These are phyloP conservation scores for Kuschelorhynchus macadamiae DNA, from an alignment of 2,888 invertebrate species.

Conservation along the genomic window DNA sequence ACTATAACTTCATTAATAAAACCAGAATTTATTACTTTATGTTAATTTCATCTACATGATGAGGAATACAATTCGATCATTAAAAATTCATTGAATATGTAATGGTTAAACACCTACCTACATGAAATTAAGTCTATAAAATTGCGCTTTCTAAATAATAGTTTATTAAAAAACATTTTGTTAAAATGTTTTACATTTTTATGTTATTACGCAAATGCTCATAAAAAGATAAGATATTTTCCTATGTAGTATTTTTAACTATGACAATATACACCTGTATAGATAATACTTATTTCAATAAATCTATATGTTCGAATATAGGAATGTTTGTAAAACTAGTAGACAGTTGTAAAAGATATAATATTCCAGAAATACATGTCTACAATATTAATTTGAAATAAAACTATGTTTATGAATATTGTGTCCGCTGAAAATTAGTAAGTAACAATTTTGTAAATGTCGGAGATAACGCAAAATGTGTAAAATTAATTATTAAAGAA, in stretches of 20 bases:
- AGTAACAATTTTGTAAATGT: too few relatives aligned
- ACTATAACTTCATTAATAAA: conserved; percentile 14
- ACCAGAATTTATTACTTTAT: conserved; percentile 4
- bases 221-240: conserved; percentile 17
- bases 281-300: background rate
- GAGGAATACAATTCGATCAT: background rate
- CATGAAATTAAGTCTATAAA: conserved; percentile 4
- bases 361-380: too few relatives aligned
- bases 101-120: conserved; percentile 14
- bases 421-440: too few relatives aligned
- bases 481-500: too few relatives aligned
- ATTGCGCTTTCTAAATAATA: conserved; percentile 8
- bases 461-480: too few relatives aligned
- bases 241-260: conserved; percentile 12
- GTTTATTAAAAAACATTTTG: conserved; percentile 23
- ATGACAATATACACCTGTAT: background rate
- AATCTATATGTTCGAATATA: too few relatives aligned
- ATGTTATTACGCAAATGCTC: conserved; percentile 8
- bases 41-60: background rate
- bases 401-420: too few relatives aligned
- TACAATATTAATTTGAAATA: too few relatives aligned
- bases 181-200: conserved; percentile 18
- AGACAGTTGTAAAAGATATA: too few relatives aligned
- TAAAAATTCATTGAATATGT: background rate
- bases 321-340: too few relatives aligned